These are phyloP conservation scores for Drosophila merina DNA, from an alignment of 2,888 invertebrate genomes.

Conservation along the genomic window DNA sequence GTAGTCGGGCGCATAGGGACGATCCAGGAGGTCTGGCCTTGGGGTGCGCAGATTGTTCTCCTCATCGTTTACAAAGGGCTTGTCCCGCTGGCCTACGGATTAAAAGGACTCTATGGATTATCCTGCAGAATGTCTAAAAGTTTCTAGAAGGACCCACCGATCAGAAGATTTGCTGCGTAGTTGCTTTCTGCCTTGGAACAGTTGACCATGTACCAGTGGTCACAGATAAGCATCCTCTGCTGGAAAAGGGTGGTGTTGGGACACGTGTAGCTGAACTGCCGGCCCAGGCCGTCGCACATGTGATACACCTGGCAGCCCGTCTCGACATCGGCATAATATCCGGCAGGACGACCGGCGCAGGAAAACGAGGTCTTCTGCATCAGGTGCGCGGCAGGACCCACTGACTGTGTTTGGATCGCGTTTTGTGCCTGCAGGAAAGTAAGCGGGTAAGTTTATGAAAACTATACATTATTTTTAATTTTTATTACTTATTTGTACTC, in stretches of 20 bases:
- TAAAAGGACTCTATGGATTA: background rate
- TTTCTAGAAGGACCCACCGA: slow-evolving; percentile 85
- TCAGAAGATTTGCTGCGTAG: slow-evolving; percentile 89
- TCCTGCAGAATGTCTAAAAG: background rate
- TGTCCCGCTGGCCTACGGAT: slow-evolving; percentile 87
- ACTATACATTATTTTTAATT: background rate
- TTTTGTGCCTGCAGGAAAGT: slow-evolving; percentile 48
- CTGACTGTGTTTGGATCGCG: slow-evolving; percentile 16
- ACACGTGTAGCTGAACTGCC: slow-evolving; percentile 91
- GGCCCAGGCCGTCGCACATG: slow-evolving; percentile 91
- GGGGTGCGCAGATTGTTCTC: slow-evolving; percentile 88
- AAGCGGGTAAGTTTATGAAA: background rate
- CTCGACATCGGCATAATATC: slow-evolving; percentile 90
- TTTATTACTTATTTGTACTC: no score
- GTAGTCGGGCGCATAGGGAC: slow-evolving; percentile 84
- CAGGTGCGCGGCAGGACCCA: slow-evolving; percentile 21
- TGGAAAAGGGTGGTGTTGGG: slow-evolving; percentile 92
- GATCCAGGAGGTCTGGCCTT: slow-evolving; percentile 87
- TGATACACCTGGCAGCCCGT: slow-evolving; percentile 92
- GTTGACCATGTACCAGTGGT: slow-evolving; percentile 92
- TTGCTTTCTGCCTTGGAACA: slow-evolving; percentile 89
- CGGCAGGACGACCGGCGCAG: slow-evolving; percentile 87
- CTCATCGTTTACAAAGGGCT: slow-evolving; percentile 88
- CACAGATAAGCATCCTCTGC: slow-evolving; percentile 91
- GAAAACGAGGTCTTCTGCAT: slow-evolving; percentile 86